Conservation (phyloP, 2,888 invertebrate genomes). For the Ormia ochracea region DNA sequence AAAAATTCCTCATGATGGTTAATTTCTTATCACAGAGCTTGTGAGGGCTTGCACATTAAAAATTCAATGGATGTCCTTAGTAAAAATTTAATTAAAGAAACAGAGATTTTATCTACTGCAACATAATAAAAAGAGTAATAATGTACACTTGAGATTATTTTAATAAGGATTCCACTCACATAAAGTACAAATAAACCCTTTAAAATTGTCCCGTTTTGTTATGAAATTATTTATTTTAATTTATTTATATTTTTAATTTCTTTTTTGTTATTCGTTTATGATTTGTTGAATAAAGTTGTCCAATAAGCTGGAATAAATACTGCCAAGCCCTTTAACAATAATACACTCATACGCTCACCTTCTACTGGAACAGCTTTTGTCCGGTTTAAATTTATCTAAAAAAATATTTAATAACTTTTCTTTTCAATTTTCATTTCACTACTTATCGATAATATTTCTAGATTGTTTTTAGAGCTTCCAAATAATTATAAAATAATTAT, state of each 20-base stretch:
- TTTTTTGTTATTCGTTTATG: constrained; percentile 21
- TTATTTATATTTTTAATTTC: constrained; percentile 20
- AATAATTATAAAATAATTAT: no score
- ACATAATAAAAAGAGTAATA: background rate
- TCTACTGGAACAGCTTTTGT: no score
- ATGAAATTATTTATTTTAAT: constrained; percentile 5
- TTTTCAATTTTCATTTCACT: no score
- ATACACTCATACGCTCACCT: no score
- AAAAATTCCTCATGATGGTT: background rate
- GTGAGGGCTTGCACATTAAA: constrained; percentile 6
- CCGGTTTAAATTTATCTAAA: no score
- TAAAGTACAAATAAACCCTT: constrained; percentile 16
- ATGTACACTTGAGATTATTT: constrained; percentile 30
- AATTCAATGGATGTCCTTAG: constrained; percentile 31
- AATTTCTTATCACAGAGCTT: background rate
- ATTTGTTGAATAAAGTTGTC: background rate
- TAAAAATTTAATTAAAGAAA: constrained; percentile 8
- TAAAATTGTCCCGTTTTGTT: constrained; percentile 4
- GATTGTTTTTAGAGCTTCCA: no score
- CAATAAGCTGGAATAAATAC: no score
- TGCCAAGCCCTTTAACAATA: no score
- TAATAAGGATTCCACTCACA: background rate
- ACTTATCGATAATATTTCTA: no score
- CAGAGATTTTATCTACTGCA: background rate
- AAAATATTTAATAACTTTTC: no score